Evolutionary conservation across 2,113 vertebrate genomes (phyloP).

Genomic region (Oncorhynchus gorbuscha): DNA sequence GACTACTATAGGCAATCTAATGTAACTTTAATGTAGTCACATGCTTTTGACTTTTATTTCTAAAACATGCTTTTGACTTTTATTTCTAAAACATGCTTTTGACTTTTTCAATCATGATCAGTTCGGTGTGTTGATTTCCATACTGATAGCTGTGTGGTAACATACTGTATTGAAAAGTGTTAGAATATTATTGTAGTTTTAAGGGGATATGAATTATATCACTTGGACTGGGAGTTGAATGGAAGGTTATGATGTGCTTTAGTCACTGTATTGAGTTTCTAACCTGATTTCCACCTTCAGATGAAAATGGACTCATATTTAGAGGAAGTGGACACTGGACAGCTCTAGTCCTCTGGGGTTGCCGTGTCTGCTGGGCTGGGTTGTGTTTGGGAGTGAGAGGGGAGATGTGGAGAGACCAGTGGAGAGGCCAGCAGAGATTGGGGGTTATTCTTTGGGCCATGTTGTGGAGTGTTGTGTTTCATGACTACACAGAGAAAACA

Average conservation of each 20-base stretch:
- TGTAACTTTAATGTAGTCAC: not conserved
- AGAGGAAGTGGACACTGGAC: not conserved
- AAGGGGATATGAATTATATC: not conserved
- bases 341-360: not conserved
- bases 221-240: not conserved
- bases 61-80: not conserved
- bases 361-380: not conserved
- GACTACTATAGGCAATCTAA: not conserved
- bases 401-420: too few relatives aligned
- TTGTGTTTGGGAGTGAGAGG: not conserved
- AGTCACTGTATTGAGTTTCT: not conserved
- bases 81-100: not conserved
- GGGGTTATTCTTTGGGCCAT: not conserved
- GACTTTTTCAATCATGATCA: not conserved
- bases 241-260: not conserved
- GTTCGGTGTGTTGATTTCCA: not conserved
- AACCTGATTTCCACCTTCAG: not conserved
- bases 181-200: not conserved
- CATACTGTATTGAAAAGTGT: not conserved
- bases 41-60: not conserved
- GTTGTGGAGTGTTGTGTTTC: not conserved
- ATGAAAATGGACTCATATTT: not conserved
- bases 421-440: not conserved
- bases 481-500: not conserved
- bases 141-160: not conserved